Conservation (phyloP, 2,888 invertebrate species). For the Alloplasta piceator region DNA sequence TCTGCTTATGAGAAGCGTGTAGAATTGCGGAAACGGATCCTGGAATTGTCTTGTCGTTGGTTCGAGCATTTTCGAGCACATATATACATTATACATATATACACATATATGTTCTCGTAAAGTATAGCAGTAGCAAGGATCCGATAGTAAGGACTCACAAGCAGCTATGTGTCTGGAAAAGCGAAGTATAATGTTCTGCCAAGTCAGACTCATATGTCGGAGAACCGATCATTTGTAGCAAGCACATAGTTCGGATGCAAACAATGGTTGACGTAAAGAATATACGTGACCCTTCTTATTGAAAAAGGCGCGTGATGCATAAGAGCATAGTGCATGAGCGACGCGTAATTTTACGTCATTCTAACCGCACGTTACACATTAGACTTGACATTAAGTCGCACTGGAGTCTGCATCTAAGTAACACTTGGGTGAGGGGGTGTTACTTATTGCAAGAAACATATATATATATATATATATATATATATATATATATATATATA, state of each 20-base stretch:
- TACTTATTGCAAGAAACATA: no score
- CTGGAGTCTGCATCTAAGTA: no score
- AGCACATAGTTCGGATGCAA: slow-evolving; percentile 62
- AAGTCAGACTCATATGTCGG: slow-evolving; percentile 70
- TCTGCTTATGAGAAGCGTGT: slow-evolving; percentile 1
- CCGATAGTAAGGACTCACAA: slow-evolving; percentile 57
- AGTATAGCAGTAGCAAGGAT: slow-evolving; percentile 65
- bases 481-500: no score
- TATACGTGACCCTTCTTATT: slow-evolving; percentile 31
- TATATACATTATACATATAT: no score
- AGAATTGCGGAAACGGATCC: slow-evolving; percentile 10
- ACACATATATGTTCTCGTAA: slow-evolving; percentile 7
- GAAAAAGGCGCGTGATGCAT: slow-evolving; percentile 26
- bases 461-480: no score
- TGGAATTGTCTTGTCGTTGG: slow-evolving; percentile 22
- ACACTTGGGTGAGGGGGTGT: no score
- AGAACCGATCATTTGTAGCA: slow-evolving; percentile 72
- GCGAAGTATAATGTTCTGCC: slow-evolving; percentile 70
- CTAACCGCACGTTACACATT: neutral
- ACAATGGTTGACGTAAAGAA: slow-evolving; percentile 26
- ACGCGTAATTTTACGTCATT: neutral
- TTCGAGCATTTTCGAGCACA: slow-evolving; percentile 50
- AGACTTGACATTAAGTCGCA: no score
- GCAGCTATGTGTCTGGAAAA: slow-evolving; percentile 50
- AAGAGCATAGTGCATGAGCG: neutral